Conservation (phyloP, 2,797 vertebrate species). For the Poeciliopsis infans region DNA sequence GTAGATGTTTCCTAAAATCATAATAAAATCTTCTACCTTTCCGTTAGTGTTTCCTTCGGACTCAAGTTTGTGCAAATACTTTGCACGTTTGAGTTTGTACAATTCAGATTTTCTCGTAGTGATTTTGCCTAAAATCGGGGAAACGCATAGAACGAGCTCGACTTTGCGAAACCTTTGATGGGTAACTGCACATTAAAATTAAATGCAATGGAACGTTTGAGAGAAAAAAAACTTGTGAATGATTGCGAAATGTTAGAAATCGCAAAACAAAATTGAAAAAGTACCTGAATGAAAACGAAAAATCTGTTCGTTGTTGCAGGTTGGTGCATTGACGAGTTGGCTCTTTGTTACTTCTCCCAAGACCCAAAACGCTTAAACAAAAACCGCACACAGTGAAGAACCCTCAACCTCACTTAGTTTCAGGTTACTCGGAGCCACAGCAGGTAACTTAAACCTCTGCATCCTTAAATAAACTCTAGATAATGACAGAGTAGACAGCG, state of each 20-base stretch:
- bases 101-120: background rate
- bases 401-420: slow-evolving; percentile 27
- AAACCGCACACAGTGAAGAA: slow-evolving; percentile 9
- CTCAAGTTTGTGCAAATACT: background rate
- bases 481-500: slow-evolving; percentile 62
- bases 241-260: background rate
- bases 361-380: slow-evolving; percentile 30
- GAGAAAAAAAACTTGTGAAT: background rate
- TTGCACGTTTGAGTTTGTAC: background rate
- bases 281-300: background rate
- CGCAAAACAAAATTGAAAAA: background rate
- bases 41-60: background rate
- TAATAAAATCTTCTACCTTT: background rate
- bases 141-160: background rate
- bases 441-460: slow-evolving; percentile 53
- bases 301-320: background rate
- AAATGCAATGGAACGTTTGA: background rate
- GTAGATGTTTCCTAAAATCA: background rate
- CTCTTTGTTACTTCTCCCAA: slow-evolving; percentile 20
- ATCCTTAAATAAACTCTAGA: slow-evolving; percentile 70
- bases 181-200: background rate
- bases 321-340: slow-evolving; percentile 7
- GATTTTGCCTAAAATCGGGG: background rate
- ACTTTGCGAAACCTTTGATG: background rate
- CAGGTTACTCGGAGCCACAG: slow-evolving; percentile 40